Evolutionary conservation across 2,797 vertebrate species (phyloP), one percentile per base, ranked within the genome.

Genomic region (Limosa lapponica): DNA sequence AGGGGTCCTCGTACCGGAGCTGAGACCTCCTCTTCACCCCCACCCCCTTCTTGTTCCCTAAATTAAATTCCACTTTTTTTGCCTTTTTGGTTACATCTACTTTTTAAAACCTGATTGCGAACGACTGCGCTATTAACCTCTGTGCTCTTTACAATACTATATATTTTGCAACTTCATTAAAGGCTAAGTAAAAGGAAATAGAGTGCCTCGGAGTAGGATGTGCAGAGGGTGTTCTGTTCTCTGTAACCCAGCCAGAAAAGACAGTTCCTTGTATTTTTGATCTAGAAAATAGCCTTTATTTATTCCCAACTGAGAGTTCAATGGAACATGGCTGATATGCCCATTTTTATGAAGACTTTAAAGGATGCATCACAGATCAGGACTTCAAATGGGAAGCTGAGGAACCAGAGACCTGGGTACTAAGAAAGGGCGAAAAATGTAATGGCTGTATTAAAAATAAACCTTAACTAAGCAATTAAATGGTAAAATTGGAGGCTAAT

Each of bases 151-250:
- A 64, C 54, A 72, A 43, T 88, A 41, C 75, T 57, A 1, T 41
- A 0, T 72, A 59, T 81, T 95, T 78, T 94, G 93, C 72, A 90
- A 70, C 62, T 91, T 95, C 66, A 52, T 96, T 95, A 82, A 66
- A 4, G 3, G 58, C 89, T 82, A 69, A 83, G 91, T 87, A 75
- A 91, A 93, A 95, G 87, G 58, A 95, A 96, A 90, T 62, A 88
- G 54, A 91, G 70, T 83, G 66, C 82, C 73, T 82, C 5, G 1
- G 58, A 94, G 32, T n/a, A 58, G 82, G 77, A 79, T 88, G 43
- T 94, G 55, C 66, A 73, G 51, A 51, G 27, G 27, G 58, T 64
- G 77, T 75, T 95, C 89, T 96, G 89, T 69, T 96, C 84, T 91
- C 85, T 89, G 73, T 91, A 95, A 59, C 58, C 52, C 66, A 91